Evolutionary conservation across 2,797 vertebrate genomes (phyloP).

Genomic region (Thalassophryne amazonica): DNA sequence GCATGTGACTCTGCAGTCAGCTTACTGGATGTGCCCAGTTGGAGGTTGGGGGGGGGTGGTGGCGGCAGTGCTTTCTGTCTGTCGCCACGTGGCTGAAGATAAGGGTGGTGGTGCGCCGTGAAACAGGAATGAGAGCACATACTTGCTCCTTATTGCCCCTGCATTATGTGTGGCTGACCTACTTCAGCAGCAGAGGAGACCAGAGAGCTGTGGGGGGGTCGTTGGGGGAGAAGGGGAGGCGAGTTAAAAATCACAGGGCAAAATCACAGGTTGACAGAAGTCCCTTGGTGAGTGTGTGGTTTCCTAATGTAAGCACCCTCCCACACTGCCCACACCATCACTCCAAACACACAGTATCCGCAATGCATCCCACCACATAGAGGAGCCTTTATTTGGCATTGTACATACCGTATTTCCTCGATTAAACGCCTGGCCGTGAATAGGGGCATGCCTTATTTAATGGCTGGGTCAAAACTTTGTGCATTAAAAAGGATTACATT

Average conservation of each 20-base stretch:
- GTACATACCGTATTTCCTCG: no score
- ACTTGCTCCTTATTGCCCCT: constrained; percentile 87
- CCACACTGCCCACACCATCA: constrained; percentile 28
- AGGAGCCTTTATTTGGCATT: no score
- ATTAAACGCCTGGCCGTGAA: no score
- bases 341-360: constrained; percentile 5
- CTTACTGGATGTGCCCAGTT: constrained; percentile 64
- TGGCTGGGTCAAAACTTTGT: no score
- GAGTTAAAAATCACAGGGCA: no score
- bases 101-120: constrained; percentile 18
- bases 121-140: constrained; percentile 11
- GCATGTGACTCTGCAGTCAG: constrained; percentile 69
- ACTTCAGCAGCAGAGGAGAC: constrained; percentile 79
- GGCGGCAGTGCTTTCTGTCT: constrained; percentile 40
- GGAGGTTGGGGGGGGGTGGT: no score
- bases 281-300: constrained; percentile 70
- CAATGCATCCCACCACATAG: constrained; percentile 22
- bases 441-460: no score
- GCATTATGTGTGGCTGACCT: constrained; percentile 95
- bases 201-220: constrained; percentile 53
- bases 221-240: no score
- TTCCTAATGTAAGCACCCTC: constrained; percentile 61
- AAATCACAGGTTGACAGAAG: constrained; percentile 77
- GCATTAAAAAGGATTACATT: no score
- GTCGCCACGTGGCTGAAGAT: constrained; percentile 36